phyloP scores from a whole-genome alignment of 2,113 vertebrate species.

The Pomatostomus ruficeps region DNA sequence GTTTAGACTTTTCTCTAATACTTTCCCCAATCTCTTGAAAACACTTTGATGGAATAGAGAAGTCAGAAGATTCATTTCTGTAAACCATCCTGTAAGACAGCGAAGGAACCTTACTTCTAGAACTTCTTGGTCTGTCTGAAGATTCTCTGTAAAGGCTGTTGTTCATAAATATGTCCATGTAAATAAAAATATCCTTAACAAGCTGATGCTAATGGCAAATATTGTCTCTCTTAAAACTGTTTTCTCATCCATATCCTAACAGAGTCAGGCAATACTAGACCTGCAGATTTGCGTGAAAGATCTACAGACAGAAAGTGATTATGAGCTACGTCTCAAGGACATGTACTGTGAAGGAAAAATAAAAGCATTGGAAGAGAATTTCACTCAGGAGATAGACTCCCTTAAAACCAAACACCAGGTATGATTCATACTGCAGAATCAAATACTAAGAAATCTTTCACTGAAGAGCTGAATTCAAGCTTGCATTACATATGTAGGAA shows the following conservation, averaged over 20 bases:
- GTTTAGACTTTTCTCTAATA: neutral
- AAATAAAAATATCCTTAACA: neutral
- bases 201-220: neutral
- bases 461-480: neutral
- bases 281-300: conserved; percentile 84
- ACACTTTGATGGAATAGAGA: neutral
- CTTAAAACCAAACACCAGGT: conserved; percentile 85
- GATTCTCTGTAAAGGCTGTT: neutral
- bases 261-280: conserved; percentile 85
- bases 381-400: conserved; percentile 79
- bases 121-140: neutral
- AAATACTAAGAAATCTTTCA: neutral
- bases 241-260: neutral
- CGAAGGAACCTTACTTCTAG: neutral
- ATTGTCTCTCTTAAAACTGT: neutral
- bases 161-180: neutral
- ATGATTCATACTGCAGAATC: neutral
- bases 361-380: conserved; percentile 83
- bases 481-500: neutral
- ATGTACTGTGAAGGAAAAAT: conserved; percentile 87
- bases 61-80: neutral
- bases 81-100: neutral
- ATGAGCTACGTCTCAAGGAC: conserved; percentile 87
- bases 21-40: neutral
- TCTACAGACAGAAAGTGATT: conserved; percentile 88